Evolutionary conservation across 2,113 vertebrate species (phyloP).

Genomic region (Malurus elegans): DNA sequence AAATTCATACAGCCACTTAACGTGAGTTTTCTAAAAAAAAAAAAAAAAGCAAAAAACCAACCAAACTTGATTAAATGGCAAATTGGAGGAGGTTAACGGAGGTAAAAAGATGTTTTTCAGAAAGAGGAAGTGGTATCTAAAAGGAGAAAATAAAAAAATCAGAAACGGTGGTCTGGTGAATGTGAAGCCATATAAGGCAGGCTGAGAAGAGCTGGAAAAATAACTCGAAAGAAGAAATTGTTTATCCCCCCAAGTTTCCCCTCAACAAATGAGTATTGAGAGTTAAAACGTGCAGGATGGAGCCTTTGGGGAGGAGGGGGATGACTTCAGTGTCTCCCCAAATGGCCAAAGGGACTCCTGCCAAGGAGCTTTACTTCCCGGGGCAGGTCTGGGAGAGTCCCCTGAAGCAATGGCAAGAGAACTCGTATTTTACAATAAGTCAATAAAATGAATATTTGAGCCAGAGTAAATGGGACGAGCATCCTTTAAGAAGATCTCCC

Average conservation of each 20-base stretch:
- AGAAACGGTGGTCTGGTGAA: neutral
- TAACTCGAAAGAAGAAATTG: neutral
- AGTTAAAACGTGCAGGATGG: neutral
- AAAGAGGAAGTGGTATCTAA: neutral
- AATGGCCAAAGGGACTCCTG: neutral
- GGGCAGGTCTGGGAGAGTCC: neutral
- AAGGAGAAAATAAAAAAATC: neutral
- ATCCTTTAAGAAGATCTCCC: slow-evolving; percentile 19
- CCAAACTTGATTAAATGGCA: neutral
- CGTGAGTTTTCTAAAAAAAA: neutral
- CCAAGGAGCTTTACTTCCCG: neutral
- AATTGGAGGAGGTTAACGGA: neutral
- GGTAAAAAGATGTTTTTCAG: neutral
- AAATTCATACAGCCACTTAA: neutral
- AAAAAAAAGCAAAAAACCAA: neutral
- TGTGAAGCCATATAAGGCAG: neutral
- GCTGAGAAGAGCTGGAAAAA: neutral
- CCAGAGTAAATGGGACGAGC: neutral
- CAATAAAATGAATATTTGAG: neutral
- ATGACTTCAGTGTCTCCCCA: neutral
- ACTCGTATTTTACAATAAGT: neutral
- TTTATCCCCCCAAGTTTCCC: neutral
- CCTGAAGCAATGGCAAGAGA: neutral
- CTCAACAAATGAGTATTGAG: neutral
- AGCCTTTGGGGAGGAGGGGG: neutral